Evolutionary conservation across 1,140 invertebrate genomes (phyloP).

Genomic region (Cydia fagiglandana): DNA sequence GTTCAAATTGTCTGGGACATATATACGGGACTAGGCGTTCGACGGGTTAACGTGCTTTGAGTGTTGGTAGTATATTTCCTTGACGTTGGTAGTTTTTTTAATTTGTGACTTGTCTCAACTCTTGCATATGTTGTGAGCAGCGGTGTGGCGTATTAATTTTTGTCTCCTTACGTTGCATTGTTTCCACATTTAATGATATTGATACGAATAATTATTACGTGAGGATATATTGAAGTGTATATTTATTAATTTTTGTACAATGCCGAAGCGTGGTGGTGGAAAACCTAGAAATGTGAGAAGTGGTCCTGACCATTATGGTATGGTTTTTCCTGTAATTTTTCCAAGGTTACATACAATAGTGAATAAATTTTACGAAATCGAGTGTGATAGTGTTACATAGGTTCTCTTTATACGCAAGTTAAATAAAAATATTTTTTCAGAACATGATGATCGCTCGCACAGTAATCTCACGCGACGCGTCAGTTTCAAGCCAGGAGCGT

Average conservation of each 20-base stretch:
- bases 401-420: neutral
- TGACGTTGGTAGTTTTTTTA: neutral
- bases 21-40: too few relatives aligned
- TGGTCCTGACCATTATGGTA: slow-evolving; percentile 68
- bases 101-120: neutral
- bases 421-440: slow-evolving; percentile 46
- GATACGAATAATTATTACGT: neutral
- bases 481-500: slow-evolving; percentile 78
- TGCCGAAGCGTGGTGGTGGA: slow-evolving; percentile 74
- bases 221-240: neutral
- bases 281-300: slow-evolving; percentile 60
- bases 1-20: too few relatives aligned
- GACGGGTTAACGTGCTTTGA: too few relatives aligned
- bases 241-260: slow-evolving; percentile 39
- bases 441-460: slow-evolving; percentile 73
- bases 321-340: slow-evolving; percentile 35
- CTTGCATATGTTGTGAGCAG: neutral
- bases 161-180: neutral
- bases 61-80: neutral
- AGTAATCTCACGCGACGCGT: slow-evolving; percentile 69
- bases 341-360: neutral
- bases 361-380: neutral
- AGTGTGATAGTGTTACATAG: neutral
- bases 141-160: neutral
- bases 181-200: neutral